These are phyloP conservation scores for Trilocha varians DNA, from an alignment of 2,888 invertebrate species.

Conservation along the genomic window DNA sequence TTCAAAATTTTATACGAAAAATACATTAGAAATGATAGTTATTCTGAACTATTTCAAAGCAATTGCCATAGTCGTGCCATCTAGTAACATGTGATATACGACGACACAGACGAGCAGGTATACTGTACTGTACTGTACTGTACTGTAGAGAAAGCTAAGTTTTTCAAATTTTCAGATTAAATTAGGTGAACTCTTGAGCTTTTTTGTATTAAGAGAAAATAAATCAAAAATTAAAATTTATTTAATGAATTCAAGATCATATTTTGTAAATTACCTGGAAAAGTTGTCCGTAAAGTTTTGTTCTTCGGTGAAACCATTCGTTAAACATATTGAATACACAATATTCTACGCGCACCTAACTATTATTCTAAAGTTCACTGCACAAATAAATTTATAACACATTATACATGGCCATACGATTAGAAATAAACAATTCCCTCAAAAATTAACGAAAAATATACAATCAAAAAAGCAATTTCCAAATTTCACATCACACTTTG, in stretches of 20 bases:
- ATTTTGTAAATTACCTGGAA: slow-evolving; percentile 48
- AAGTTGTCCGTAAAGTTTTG: slow-evolving; percentile 42
- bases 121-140: too few relatives aligned
- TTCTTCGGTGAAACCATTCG: slow-evolving; percentile 64
- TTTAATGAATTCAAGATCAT: too few relatives aligned
- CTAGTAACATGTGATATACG: too few relatives aligned
- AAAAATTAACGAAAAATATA: slow-evolving; percentile 68
- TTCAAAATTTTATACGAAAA: too few relatives aligned
- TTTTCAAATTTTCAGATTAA: too few relatives aligned
- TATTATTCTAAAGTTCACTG: slow-evolving; percentile 34
- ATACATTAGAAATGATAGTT: too few relatives aligned
- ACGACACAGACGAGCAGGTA: too few relatives aligned
- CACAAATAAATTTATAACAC: slow-evolving; percentile 54
- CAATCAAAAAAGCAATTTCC: slow-evolving; percentile 55
- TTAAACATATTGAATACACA: slow-evolving; percentile 62
- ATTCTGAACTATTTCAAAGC: too few relatives aligned
- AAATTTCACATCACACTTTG: slow-evolving; percentile 42
- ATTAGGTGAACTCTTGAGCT: too few relatives aligned
- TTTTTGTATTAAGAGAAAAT: too few relatives aligned
- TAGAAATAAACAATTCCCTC: slow-evolving; percentile 66
- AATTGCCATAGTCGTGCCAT: too few relatives aligned
- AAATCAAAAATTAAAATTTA: background rate
- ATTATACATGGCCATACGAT: slow-evolving; percentile 63
- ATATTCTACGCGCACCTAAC: slow-evolving; percentile 39
- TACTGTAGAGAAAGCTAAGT: too few relatives aligned